Evolutionary conservation across 2,797 vertebrate genomes (phyloP).

Genomic region (Vespertilio murinus): DNA sequence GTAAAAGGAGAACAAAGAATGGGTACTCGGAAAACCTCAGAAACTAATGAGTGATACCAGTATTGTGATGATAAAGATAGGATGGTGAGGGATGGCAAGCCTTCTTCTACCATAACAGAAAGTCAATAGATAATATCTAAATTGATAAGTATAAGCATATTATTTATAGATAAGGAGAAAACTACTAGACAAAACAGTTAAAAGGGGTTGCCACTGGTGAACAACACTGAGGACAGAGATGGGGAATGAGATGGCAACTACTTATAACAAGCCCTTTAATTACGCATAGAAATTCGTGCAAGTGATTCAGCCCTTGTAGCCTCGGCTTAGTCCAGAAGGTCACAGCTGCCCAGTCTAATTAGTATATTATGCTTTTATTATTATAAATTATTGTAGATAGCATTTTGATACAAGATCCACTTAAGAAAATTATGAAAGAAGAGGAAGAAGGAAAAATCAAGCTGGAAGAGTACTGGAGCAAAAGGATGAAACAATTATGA

Average conservation of each 20-base stretch:
- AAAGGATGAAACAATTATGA: neutral
- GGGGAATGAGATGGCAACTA: neutral
- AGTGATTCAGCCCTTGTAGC: too few relatives aligned
- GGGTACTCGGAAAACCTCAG: neutral
- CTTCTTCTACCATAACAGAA: neutral
- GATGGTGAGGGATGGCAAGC: neutral
- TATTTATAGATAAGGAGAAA: slow-evolving; percentile 37
- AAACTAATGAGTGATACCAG: neutral
- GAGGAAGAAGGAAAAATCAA: neutral
- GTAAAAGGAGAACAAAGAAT: slow-evolving; percentile 36
- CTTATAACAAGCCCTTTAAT: neutral
- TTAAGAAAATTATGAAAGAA: neutral
- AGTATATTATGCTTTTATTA: too few relatives aligned
- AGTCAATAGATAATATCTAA: slow-evolving; percentile 49
- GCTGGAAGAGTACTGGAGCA: neutral
- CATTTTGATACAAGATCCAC: slow-evolving; percentile 9
- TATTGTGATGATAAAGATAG: neutral
- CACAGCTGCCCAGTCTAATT: too few relatives aligned
- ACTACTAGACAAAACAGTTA: neutral
- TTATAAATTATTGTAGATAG: neutral
- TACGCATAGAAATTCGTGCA: neutral
- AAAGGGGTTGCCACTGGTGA: neutral
- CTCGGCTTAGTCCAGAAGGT: too few relatives aligned
- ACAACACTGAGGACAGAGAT: neutral
- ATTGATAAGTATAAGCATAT: slow-evolving; percentile 27